Base-by-base conservation (phyloP, 1,140 invertebrate species). In the Drosophila biarmipes region DNA sequence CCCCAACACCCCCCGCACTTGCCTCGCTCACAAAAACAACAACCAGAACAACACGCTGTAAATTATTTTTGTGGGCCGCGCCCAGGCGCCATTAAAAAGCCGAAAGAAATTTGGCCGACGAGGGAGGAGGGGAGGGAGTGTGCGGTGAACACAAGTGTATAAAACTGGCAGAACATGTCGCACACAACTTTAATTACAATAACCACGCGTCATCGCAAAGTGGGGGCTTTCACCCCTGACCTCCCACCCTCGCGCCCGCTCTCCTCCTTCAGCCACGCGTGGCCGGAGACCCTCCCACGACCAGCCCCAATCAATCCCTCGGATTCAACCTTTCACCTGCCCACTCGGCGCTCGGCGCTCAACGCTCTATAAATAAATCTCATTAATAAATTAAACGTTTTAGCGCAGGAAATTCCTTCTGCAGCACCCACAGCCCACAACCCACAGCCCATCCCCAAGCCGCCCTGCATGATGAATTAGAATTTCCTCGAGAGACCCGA, bases 321-420 rank as follows among this genome's bases (percentile, higher is more conserved):
- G n/a, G 45, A 14, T 37, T 14, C 64, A 54, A 73, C 62, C 67
- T 81, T 80, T 87, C 73, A 85, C 82, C 82, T 85, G 78, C 54
- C 80, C 49, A 48, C 43, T 73, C 43, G 37, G 29, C 38, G 11
- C 42, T 27, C 27, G 29, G 34, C 17, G 29, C 46, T 51, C 48
- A 67, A 37, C n/a, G 40, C 55, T 86, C 82, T 89, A 87, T 89
- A 79, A 89, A 87, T 87, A 87, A 87, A 87, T 89, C 84, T 84
- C 84, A 87, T 87, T 87, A 87, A 87, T 87, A 87, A 89, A 87
- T 87, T 87, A 80, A 89, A 89, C 84, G 75, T 77, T 87, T 89
- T 82, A 89, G 57, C 84, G 56, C 56, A 73, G 84, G 59, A 87
- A 84, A 73, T 87, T 79, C 55, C 66, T 48, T 48, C 38, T 66